A percentile compares a stretch with the other conserved stretches of the same genome.
These are phyloP conservation scores for Nemapogon koenigi DNA, from an alignment of 2,888 invertebrate genomes.

Conservation along the genomic window DNA sequence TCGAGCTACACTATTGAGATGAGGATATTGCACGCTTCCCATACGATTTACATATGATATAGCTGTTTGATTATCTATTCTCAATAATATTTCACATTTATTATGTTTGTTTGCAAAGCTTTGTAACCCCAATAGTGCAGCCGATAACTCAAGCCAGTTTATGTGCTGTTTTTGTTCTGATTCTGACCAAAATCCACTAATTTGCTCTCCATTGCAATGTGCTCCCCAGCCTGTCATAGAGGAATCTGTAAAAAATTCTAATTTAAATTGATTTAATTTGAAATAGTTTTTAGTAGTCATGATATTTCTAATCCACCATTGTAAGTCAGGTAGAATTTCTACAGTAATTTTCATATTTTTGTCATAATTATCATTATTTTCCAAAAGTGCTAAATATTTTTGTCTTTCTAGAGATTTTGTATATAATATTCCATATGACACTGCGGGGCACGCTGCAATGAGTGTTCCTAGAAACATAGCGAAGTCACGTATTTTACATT, in stretches of 20 bases:
- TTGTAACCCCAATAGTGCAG: neutral
- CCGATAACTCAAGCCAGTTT: neutral
- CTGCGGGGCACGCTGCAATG: neutral
- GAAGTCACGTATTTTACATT: conserved; percentile 1
- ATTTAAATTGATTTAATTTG: neutral
- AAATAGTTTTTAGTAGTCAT: neutral
- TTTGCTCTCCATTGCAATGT: neutral
- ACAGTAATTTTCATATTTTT: neutral
- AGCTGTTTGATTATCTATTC: neutral
- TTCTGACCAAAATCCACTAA: neutral
- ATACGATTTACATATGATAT: neutral
- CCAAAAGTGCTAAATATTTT: conserved; percentile 1
- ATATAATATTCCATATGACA: neutral
- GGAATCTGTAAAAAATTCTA: neutral
- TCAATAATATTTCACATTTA: neutral
- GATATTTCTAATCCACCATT: conserved; percentile 1
- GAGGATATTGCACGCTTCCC: neutral
- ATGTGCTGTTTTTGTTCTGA: neutral
- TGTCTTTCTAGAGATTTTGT: conserved; percentile 4
- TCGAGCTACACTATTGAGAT: conserved; percentile 2
- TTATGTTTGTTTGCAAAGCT: neutral
- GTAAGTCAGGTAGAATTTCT: neutral
- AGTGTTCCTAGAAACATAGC: neutral
- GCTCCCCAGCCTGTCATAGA: conserved; percentile 4
- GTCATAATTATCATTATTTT: conserved; percentile 2